Percentiles rank a stretch among this genome's conserved stretches.
phyloP scores from a whole-genome alignment of 2,113 vertebrate species.

The Ceuthmochares aereus region DNA sequence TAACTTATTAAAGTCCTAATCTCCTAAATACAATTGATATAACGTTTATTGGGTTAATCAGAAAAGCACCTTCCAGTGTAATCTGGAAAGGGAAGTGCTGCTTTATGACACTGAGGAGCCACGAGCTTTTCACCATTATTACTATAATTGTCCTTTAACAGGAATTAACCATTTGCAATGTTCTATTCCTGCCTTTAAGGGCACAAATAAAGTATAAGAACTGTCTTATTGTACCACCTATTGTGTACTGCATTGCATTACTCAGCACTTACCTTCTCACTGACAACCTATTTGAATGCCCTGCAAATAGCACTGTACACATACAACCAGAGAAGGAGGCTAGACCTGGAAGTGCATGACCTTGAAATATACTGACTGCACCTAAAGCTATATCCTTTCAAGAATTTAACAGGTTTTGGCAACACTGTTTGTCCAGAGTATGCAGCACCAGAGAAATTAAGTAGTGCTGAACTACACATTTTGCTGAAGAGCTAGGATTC shows the following conservation, averaged over 20 bases:
- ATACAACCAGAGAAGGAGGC: background rate
- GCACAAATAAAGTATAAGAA: background rate
- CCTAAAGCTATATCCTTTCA: too few relatives aligned
- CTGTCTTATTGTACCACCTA: background rate
- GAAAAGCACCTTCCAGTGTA: background rate
- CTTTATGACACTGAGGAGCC: background rate
- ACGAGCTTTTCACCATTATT: background rate
- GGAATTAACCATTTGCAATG: background rate
- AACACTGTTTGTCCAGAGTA: too few relatives aligned
- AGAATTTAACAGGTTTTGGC: too few relatives aligned
- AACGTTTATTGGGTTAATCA: background rate
- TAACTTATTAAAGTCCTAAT: background rate
- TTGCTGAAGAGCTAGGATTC: too few relatives aligned
- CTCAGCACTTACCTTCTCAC: background rate
- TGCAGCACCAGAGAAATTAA: too few relatives aligned
- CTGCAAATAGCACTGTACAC: background rate
- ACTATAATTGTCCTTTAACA: background rate
- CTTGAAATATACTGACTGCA: background rate
- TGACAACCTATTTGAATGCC: background rate
- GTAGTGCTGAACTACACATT: too few relatives aligned
- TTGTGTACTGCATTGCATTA: background rate
- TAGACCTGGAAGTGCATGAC: background rate
- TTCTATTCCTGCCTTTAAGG: background rate
- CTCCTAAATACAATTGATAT: background rate
- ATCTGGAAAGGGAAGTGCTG: background rate